A percentile compares a stretch with the other conserved stretches of the same genome.
phyloP scores from a whole-genome alignment of 2,888 invertebrate genomes.

The Melanchra persicariae region DNA sequence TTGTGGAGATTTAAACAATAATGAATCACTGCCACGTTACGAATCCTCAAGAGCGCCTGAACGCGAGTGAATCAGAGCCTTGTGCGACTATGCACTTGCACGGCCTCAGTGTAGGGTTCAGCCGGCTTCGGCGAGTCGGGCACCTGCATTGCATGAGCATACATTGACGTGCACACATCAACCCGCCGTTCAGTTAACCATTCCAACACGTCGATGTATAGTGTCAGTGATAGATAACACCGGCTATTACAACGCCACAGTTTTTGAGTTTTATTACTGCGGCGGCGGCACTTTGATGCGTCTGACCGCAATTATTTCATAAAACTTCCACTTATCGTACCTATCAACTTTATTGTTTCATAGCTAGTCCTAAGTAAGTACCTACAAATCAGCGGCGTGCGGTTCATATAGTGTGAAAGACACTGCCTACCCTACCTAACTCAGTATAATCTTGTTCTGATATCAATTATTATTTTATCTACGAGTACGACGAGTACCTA shows the following conservation, averaged over 20 bases:
- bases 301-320: conserved; percentile 9
- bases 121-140: neutral
- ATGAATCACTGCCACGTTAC: conserved; percentile 8
- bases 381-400: no score
- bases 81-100: neutral
- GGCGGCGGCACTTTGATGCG: conserved; percentile 1
- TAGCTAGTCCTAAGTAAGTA: conserved; percentile 5
- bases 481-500: no score
- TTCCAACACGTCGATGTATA: neutral
- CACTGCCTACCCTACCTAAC: no score
- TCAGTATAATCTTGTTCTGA: no score
- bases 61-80: neutral
- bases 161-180: neutral
- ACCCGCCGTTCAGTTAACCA: no score
- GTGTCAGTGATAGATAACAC: neutral
- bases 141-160: neutral
- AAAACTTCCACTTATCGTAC: conserved; percentile 3
- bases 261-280: neutral
- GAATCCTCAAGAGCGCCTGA: neutral
- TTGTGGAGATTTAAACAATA: conserved; percentile 2
- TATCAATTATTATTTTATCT: no score
- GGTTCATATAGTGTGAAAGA: no score
- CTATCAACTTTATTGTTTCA: conserved; percentile 6
- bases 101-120: conserved; percentile 24
- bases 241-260: neutral